Base-by-base conservation (phyloP, 2,888 invertebrate species). In the Villa cingulata region DNA sequence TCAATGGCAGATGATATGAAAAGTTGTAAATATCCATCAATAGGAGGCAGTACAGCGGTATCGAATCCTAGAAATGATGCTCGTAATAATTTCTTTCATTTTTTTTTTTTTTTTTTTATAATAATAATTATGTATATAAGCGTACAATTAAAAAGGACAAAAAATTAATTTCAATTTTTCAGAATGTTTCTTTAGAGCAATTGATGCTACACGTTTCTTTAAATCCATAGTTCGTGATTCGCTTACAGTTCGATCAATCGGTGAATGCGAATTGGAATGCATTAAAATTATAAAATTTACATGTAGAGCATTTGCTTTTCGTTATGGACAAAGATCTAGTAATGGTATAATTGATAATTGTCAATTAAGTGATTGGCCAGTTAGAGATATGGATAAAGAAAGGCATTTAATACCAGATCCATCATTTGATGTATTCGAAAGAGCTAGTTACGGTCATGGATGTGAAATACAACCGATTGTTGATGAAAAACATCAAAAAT, bases 171-270 rank as follows among this genome's bases (percentile, higher is more conserved):
- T 16, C 9, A 14, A n/a, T 23, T 6, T 36, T 14, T 36, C 62
- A 87, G 88, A 88, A 65, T 88, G 88, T 59, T 88, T 88, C 65
- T 84, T 84, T 77, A 77, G 87, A 54, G 83, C 86, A 0, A 75
- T 85, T 12, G 85, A 84, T 43, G 83, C 82, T 0, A 77, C 81
- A 2, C 74, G 81, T 3, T 75, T 88, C 47, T 75, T 77, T 15
- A 75, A 77, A 4, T 66, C 73, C 0, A 76, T 81, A 0, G 76
- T 78, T 0, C 71, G 78, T n/a, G 80, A 81, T 15, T 76, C 83
- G 0, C 62, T 83, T 0, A 77, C 75, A 0, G 82, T 79, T 0
- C 76, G 79, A 7, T 80, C 81, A 0, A 74, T 86, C 4, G 84
- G 85, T 0, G 84, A 87, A 18, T 88, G 88, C 57, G 86, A 88